phyloP scores from a whole-genome alignment of 2,113 vertebrate species.

The Plectropomus leopardus region DNA sequence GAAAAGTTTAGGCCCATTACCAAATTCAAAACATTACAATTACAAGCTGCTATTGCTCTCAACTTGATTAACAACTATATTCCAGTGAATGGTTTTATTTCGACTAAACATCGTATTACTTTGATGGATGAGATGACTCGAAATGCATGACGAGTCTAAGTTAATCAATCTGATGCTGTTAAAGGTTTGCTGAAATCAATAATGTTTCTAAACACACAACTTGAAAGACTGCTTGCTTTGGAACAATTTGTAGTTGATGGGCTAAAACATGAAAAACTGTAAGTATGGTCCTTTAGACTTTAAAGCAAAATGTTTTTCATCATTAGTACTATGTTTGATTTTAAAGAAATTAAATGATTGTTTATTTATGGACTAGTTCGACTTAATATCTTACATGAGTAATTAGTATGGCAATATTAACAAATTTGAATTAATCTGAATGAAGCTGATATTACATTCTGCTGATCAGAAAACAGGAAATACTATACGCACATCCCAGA shows the following conservation, averaged over 20 bases:
- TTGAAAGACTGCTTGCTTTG: not conserved
- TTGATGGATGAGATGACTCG: not conserved
- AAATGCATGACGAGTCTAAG: no score
- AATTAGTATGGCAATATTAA: slow-evolving; percentile 54
- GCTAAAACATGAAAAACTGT: not conserved
- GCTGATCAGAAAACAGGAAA: slow-evolving; percentile 33
- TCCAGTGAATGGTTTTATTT: not conserved
- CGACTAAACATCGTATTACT: not conserved
- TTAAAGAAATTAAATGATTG: slow-evolving; percentile 30
- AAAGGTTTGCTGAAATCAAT: not conserved
- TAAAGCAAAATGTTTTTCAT: not conserved
- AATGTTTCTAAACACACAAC: not conserved
- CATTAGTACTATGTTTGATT: slow-evolving; percentile 31
- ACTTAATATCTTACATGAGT: slow-evolving; percentile 28
- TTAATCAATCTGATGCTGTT: not conserved
- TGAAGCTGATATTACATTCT: slow-evolving; percentile 32
- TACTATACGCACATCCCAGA: slow-evolving; percentile 71
- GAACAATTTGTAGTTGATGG: not conserved
- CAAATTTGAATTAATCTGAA: slow-evolving; percentile 26
- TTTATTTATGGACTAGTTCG: slow-evolving; percentile 19
- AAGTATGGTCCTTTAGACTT: slow-evolving; percentile 19
- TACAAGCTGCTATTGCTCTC: not conserved
- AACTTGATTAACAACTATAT: not conserved
- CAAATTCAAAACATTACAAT: not conserved
- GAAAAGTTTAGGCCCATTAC: not conserved